phyloP scores from a whole-genome alignment of 2,113 vertebrate species.

The Rhadina sibilatrix region DNA sequence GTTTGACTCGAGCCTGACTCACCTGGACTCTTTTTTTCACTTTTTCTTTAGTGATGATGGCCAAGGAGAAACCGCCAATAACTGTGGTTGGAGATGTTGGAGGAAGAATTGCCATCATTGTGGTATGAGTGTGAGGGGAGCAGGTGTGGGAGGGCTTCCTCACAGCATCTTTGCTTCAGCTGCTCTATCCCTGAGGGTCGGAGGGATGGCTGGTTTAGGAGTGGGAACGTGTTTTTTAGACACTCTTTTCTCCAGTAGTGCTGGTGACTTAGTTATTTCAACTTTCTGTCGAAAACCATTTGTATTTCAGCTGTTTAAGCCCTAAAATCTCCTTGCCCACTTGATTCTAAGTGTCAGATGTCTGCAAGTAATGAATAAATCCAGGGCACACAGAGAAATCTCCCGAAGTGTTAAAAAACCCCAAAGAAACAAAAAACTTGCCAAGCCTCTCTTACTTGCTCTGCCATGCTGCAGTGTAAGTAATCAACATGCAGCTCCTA shows the following conservation, averaged over 20 bases:
- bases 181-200: neutral
- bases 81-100: slow-evolving; percentile 98
- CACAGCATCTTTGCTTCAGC: neutral
- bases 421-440: neutral
- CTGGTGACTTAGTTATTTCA: neutral
- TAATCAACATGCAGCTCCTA: neutral
- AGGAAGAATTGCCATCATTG: slow-evolving; percentile 96
- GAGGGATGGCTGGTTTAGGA: neutral
- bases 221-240: neutral
- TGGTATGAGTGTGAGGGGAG: slow-evolving; percentile 77
- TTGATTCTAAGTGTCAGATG: neutral
- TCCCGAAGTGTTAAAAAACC: neutral
- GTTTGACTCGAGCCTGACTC: neutral
- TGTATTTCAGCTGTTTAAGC: neutral
- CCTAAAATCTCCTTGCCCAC: neutral
- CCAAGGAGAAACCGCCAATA: slow-evolving; percentile 98
- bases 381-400: neutral
- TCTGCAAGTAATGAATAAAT: neutral
- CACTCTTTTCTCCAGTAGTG: neutral
- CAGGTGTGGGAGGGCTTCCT: neutral
- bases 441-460: neutral
- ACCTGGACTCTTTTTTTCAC: neutral
- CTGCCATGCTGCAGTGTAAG: neutral
- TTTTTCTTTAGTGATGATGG: slow-evolving; percentile 92
- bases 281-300: neutral